Conservation (phyloP, 1,140 invertebrate genomes). For the Drosophila busckii region DNA sequence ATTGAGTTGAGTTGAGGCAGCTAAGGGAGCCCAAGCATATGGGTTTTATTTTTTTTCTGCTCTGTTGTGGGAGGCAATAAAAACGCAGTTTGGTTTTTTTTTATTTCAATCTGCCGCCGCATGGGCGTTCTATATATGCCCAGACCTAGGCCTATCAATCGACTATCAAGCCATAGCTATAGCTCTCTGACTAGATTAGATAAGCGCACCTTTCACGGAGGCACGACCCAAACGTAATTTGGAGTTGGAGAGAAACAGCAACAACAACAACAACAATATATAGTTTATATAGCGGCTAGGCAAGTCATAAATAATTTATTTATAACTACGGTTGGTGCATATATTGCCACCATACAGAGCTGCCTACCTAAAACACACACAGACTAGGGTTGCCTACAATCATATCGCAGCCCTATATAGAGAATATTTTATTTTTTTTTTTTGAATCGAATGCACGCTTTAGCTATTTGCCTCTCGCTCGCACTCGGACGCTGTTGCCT, state of each 20-base stretch:
- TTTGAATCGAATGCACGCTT: no score
- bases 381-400: no score
- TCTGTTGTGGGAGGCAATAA: constrained; percentile 58
- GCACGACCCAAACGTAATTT: no score
- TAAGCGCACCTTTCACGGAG: no score
- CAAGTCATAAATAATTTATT: constrained; percentile 74
- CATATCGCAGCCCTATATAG: no score
- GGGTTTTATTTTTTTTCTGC: no score
- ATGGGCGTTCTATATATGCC: constrained; percentile 60
- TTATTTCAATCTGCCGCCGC: constrained; percentile 75
- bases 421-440: no score
- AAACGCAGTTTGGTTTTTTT: constrained; percentile 63
- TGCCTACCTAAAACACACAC: no score
- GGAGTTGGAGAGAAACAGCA: no score
- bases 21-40: neutral
- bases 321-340: constrained; percentile 71
- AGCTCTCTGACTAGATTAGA: constrained; percentile 68
- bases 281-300: constrained; percentile 42
- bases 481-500: constrained; percentile 17
- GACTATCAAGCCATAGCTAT: constrained; percentile 25
- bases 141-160: constrained; percentile 56
- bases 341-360: constrained; percentile 75
- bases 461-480: no score
- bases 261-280: constrained; percentile 46
- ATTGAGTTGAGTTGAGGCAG: constrained; percentile 11